Base-by-base conservation (phyloP, 2,797 vertebrate genomes). In the Silurus lanzhouensis region DNA sequence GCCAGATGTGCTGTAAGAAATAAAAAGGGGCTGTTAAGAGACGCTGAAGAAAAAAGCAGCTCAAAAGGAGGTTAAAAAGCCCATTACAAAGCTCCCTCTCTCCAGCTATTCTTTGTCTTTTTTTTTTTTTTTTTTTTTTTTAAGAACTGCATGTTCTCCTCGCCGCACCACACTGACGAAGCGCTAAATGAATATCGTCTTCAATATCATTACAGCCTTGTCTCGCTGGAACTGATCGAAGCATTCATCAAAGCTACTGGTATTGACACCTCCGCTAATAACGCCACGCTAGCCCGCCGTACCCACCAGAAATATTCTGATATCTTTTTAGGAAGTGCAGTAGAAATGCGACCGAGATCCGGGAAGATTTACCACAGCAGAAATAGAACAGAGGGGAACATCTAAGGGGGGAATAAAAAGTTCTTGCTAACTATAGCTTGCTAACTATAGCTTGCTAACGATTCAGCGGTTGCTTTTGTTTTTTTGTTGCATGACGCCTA, bases 151-250 rank as follows among this genome's bases (percentile, higher is more conserved):
- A 64, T 83, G 76, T 85, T 89, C 82, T 81, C 68, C 66, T 76
- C 70, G 44, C 60, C 76, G 82, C 82, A 90, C 86, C 85, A 83
- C 86, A 52, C 84, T 88, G 86, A 88, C 86, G 88, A 90, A 90
- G 91, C 89, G 85, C 83, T 87, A 91, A 90, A 90, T 91, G 79
- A 90, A 89, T 85, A 87, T 89, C 85, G 88, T 87, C 87, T 80
- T 87, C 86, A 88, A 80, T 85, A 78, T 88, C 86, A 89, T 83
- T 86, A 87, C 58, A 81, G 81, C 76, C 83, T 57, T 81, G 81
- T 80, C 84, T 86, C 46, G 81, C 84, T 60, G 66, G 66, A 77
- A 88, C 60, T 27, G 79, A 87, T 83, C 48, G 63, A 46, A 22
- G 80, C 70, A 83, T 87, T 86, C 70, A 86, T 90, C 88, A 91